Evolutionary conservation across 1,140 invertebrate species (phyloP), one percentile per base, ranked within the genome.

Genomic region (Cherax destructor): DNA sequence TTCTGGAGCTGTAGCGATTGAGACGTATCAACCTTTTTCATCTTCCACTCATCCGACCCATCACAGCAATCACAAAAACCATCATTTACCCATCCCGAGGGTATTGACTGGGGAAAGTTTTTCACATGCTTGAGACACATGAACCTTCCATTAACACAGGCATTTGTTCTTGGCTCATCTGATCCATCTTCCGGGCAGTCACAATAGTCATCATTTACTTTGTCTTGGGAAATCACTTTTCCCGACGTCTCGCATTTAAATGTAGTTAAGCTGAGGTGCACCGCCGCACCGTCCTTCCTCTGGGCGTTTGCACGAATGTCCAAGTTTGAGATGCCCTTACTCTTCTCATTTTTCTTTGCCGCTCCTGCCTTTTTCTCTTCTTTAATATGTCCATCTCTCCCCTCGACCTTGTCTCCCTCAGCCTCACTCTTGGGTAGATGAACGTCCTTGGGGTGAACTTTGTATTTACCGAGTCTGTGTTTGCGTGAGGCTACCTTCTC

Each of bases 11-110:
- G 78, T 30, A 56, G 47, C 18, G 92, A 13, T 2, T 91, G 61
- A 56, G 30, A 52, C 56, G 59, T 41, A 21, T 87, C 81, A 47
- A 87, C n/a, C 24, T 80, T 92, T 24, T 92, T 93, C 52, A 94
- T 93, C 24, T 92, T 56, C 96, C 96, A 96, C 94, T 97, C 97
- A 94, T 97, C 97, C 69, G 97, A 97, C 52, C 97, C 97, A 95
- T 97, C 97, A 94, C 97, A 97, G 77, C 94, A 97, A 94, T 97
- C 95, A 94, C 95, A 95, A 59, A 95, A 94, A 50, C 95, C 95
- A 94, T 95, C 95, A 93, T 95, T 95, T 5, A 95, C 95, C 92
- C 94, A 93, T 76, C 93, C 94, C 47, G 94, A 94, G 18, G 92
- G 91, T 61, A 93, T 87, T 21, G 92, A 93, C 78, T 89, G 86